phyloP scores from a whole-genome alignment of 1,140 invertebrate genomes.

The Bombus pyrosoma region DNA sequence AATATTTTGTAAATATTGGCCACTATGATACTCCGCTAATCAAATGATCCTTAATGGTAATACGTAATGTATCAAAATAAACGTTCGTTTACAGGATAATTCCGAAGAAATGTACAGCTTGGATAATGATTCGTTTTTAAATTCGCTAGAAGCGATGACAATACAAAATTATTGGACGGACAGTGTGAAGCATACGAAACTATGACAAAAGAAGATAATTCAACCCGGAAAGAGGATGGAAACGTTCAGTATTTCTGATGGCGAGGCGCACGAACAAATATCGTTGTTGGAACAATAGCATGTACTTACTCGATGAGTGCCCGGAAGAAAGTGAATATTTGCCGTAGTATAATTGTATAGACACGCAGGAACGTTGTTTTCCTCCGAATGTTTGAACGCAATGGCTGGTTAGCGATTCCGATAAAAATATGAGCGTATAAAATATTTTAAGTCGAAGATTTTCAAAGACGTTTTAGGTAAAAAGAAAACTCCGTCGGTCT shows the following conservation, averaged over 20 bases:
- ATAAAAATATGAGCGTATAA: conserved; percentile 8
- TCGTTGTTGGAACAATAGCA: conserved; percentile 64
- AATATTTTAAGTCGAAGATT: conserved; percentile 23
- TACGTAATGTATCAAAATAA: no score
- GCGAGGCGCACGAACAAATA: conserved; percentile 65
- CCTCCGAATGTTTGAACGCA: conserved; percentile 20
- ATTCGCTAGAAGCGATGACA: conserved; percentile 95
- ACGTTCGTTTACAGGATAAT: conserved; percentile 86
- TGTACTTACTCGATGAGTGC: conserved; percentile 46
- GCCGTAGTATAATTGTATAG: conserved; percentile 14
- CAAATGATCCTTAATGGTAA: no score
- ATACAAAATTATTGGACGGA: conserved; percentile 97
- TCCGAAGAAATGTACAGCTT: conserved; percentile 96
- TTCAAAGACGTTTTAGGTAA: conserved; percentile 5
- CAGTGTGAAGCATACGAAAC: conserved; percentile 94
- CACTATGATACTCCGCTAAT: no score
- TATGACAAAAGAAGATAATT: conserved; percentile 83
- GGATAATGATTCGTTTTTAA: conserved; percentile 95
- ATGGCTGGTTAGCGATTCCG: not conserved
- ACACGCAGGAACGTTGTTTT: conserved; percentile 12
- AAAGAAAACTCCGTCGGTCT: not conserved
- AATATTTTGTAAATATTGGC: no score
- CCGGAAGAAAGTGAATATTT: conserved; percentile 10
- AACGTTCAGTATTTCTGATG: conserved; percentile 63
- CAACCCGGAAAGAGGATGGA: conserved; percentile 62